Percentiles rank a stretch among this genome's conserved stretches.
Conservation (phyloP, 2,797 vertebrate genomes). For the Hybognathus amarus region DNA sequence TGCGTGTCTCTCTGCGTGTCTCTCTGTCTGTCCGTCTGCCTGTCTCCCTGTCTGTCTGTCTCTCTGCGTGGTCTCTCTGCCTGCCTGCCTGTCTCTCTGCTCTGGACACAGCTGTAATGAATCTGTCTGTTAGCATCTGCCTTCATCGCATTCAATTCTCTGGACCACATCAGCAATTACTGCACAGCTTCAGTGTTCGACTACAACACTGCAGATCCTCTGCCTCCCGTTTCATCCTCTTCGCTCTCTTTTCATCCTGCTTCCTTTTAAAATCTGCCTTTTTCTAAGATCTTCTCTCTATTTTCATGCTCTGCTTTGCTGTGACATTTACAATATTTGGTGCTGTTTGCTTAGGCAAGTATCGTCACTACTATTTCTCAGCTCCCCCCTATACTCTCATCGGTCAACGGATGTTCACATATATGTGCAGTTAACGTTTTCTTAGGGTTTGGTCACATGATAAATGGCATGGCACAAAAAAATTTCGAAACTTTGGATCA, state of each 20-base stretch:
- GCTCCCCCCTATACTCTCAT: not conserved
- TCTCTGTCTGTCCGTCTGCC: not conserved
- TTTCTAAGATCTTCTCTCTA: not conserved
- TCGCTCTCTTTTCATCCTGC: slow-evolving; percentile 35
- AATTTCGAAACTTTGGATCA: not conserved
- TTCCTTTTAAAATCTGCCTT: slow-evolving; percentile 8
- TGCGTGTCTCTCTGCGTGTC: not conserved
- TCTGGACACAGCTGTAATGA: slow-evolving; percentile 74
- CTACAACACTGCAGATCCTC: slow-evolving; percentile 49
- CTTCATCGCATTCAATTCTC: slow-evolving; percentile 83
- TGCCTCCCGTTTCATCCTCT: slow-evolving; percentile 24
- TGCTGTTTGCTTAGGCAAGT: not conserved
- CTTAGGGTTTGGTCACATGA: not conserved
- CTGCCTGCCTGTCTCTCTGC: slow-evolving; percentile 53
- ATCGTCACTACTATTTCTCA: not conserved
- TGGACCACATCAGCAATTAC: slow-evolving; percentile 79
- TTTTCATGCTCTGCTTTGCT: not conserved
- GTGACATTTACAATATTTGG: not conserved
- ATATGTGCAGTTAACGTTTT: not conserved
- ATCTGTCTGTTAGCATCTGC: slow-evolving; percentile 79
- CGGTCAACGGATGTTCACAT: not conserved
- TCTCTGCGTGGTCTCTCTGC: not conserved
- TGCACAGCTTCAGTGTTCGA: slow-evolving; percentile 70
- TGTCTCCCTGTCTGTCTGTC: too few species aligned
- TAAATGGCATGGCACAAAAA: not conserved